Evolutionary conservation across 1,140 invertebrate species (phyloP), one percentile per base, ranked within the genome.

Genomic region (Papilio dardanus): DNA sequence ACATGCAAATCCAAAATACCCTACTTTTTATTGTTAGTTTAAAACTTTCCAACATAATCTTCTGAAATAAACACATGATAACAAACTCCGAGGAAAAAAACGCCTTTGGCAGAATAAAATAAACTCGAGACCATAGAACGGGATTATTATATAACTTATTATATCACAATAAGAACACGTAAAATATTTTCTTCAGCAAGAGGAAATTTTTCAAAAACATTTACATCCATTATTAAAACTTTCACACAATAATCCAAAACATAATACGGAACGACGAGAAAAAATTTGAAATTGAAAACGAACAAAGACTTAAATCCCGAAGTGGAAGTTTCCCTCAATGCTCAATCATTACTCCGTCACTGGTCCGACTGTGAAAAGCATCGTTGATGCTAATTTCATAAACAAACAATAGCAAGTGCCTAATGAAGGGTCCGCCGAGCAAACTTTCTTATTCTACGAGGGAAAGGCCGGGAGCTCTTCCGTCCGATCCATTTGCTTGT

Each of bases 351-450:
- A 84, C 81, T 78, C 78, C 76, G 77, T 86, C 83, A 83, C 77
- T 83, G 82, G 83, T 77, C 86, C 71, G 74, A 79, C 80, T 83
- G 81, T 88, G 85, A 83, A 89, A 86, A 83, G 84, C 83, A 86
- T 91, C 86, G 83, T 84, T 85, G 84, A 90, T 92, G 89, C 87
- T 93, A 92, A 93, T 93, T 92, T 89, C 81, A 84, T 87, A 84
- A 87, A 89, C 88, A 92, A 93, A 91, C 90, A 92, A 91, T 87
- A 89, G 83, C 82, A 83, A 83, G 83, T 86, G 84, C 83, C 88
- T 93, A 93, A 93, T 93, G 92, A 93, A 90, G 87, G 89, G 86
- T 78, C 78, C 83, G 81, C 79, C 84, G 85, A 84, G 40, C 87
- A 90, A 91, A 93, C 84, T 93, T 93, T 91, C 88, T 92, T 93